Evolutionary conservation across 2,797 vertebrate species (phyloP).

Genomic region (Poecilia velifera): DNA sequence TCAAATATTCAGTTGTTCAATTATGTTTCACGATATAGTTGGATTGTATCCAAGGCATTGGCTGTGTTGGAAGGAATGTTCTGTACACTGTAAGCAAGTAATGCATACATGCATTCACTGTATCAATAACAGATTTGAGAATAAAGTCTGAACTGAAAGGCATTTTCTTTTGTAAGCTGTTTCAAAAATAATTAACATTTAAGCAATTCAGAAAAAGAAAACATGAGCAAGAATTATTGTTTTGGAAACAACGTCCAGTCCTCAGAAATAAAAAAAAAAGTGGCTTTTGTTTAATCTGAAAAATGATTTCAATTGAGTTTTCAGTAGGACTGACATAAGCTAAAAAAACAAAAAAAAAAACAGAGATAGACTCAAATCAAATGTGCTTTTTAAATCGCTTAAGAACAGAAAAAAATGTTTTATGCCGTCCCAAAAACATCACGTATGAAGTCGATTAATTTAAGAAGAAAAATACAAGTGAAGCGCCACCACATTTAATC

Average conservation of each 20-base stretch:
- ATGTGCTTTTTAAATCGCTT: not conserved
- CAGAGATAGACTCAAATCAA: not conserved
- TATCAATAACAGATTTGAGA: conserved; percentile 18
- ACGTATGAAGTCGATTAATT: not conserved
- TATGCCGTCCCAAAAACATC: not conserved
- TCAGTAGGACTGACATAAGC: not conserved
- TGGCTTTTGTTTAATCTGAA: not conserved
- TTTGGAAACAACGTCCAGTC: conserved; percentile 23
- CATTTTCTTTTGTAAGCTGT: conserved; percentile 9
- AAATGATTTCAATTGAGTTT: not conserved
- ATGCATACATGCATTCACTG: conserved; percentile 3
- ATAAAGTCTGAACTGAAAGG: conserved; percentile 14
- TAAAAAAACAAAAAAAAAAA: not conserved
- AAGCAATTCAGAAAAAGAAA: conserved; percentile 25
- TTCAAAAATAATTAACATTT: conserved; percentile 28
- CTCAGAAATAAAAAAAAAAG: conserved; percentile 5
- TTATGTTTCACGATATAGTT: conserved; percentile 47
- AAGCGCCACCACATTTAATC: not conserved
- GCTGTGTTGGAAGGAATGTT: conserved; percentile 39
- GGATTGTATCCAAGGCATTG: conserved; percentile 39
- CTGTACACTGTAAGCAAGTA: conserved; percentile 34
- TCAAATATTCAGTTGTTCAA: conserved; percentile 53
- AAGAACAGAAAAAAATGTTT: not conserved
- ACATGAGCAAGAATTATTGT: conserved; percentile 15
- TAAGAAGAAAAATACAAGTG: not conserved